Base-by-base conservation (phyloP, 2,113 vertebrate species). In the Danionella cerebrum region DNA sequence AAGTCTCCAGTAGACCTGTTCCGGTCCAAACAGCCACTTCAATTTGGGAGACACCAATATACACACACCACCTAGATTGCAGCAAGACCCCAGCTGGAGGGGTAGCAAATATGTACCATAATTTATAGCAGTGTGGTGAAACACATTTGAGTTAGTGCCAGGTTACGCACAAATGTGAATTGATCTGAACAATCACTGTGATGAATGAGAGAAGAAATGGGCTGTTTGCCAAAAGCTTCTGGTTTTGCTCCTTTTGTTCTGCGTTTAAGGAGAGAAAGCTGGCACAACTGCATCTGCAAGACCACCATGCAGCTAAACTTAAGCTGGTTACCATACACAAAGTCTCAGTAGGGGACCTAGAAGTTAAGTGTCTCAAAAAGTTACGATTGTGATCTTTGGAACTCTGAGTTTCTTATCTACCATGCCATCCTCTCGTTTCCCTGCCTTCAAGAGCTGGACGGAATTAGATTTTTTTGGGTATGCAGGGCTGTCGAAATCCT, bases 131-230 rank as follows among this genome's bases (percentile, higher is more conserved):
- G 55, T 64, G 53, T 27, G 12, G 58, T 66, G 33, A 63, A 70
- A 70, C 71, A 42, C 74, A 69, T 66, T 64, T 18, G 50, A 71
- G 59, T 35, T 68, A 67, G 47, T 69, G 72, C 69, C 65, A 78
- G 76, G 74, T 75, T 73, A 78, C 67, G 72, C 70, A 76, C 78
- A 84, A 80, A 82, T 84, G 53, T 80, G 77, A 82, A 87, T 84
- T 81, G 77, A 82, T 86, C 73, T 74, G 36, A 77, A 74, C 83
- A 82, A 83, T 84, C 79, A 81, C 44, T 51, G 76, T 83, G 81
- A 86, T 80, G 77, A 86, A 85, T 13, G 73, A 83, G 78, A 62
- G 53, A 74, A 75, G 77, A 71, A 80, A 81, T 68, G 24, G 14
- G 8, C 58, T 75, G 59, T 58, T 70, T 72, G 45, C 73, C 78